A percentile compares a stretch with the other conserved stretches of the same genome.
Evolutionary conservation across 2,113 vertebrate species (phyloP).

Genomic region (Rafetus swinhoei): DNA sequence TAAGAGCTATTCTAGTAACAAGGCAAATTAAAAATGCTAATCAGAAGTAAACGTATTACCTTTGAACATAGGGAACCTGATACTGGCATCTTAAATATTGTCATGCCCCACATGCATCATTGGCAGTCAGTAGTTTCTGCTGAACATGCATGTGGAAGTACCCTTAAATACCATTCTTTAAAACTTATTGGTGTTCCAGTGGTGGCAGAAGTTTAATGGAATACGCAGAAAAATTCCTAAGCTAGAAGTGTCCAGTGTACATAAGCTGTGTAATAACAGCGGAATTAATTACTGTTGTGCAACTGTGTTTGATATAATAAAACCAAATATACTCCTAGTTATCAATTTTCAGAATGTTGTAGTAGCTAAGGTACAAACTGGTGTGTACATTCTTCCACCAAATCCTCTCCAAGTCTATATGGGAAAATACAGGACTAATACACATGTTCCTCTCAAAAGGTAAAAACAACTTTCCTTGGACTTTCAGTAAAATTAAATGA

Average conservation of each 20-base stretch:
- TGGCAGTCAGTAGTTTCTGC: conserved; percentile 10
- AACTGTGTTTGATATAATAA: neutral
- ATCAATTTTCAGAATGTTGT: neutral
- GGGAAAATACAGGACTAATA: neutral
- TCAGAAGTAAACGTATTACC: neutral
- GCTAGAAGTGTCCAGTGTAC: neutral
- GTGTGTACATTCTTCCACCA: neutral
- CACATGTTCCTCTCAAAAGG: neutral
- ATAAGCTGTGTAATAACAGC: neutral
- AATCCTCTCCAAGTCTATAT: rapidly evolving
- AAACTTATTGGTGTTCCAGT: neutral
- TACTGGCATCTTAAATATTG: neutral
- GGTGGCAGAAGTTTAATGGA: neutral
- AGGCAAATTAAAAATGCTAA: neutral
- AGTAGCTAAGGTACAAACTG: neutral
- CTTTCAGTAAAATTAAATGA: neutral
- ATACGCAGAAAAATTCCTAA: neutral
- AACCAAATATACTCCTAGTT: neutral
- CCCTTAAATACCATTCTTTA: neutral
- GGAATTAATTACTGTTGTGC: neutral
- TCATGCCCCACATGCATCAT: neutral
- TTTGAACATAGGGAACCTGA: neutral
- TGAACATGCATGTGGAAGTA: neutral
- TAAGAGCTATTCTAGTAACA: neutral
- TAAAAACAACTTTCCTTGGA: neutral